Evolutionary conservation across 2,888 invertebrate species (phyloP).

Genomic region (Cephus spinipes): DNA sequence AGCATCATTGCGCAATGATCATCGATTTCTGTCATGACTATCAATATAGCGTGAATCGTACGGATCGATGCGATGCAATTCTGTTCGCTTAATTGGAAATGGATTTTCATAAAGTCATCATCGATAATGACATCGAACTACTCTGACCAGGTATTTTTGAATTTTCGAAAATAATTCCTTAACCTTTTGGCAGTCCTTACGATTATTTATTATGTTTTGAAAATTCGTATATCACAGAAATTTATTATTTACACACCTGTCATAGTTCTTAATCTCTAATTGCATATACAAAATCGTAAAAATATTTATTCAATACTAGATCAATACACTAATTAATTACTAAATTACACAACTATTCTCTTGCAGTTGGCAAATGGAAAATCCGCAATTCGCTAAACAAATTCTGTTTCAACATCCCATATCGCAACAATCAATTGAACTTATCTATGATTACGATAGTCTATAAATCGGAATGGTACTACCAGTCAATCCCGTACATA

Average conservation of each 20-base stretch:
- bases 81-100: background rate
- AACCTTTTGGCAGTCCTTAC: no score
- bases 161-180: background rate
- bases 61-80: background rate
- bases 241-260: background rate
- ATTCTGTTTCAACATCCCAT: background rate
- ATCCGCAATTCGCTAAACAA: background rate
- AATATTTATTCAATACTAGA: background rate
- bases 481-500: background rate
- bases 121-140: background rate
- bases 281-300: background rate
- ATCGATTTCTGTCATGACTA: background rate
- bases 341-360: background rate
- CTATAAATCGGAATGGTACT: background rate
- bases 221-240: background rate
- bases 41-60: background rate
- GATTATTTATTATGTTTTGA: no score
- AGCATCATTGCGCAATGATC: background rate
- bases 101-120: background rate
- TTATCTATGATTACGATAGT: background rate
- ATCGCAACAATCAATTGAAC: background rate
- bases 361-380: background rate
- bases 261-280: background rate
- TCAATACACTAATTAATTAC: background rate
- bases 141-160: background rate